Percentiles rank a stretch among this genome's conserved stretches.
Conservation (phyloP, 2,113 vertebrate species). For the Myrmecophaga tridactyla region DNA sequence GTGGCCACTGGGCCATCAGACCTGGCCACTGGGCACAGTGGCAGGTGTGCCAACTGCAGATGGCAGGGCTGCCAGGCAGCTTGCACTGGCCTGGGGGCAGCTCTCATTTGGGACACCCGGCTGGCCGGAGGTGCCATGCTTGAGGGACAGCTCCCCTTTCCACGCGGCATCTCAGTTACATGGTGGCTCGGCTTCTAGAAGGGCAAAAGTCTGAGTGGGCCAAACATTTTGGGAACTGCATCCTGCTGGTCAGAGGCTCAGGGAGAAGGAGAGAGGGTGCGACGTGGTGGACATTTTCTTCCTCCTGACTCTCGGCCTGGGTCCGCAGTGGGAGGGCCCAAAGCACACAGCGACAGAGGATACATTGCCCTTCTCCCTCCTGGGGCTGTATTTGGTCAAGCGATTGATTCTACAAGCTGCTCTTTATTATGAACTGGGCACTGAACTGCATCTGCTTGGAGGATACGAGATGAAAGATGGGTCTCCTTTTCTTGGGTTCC, state of each 20-base stretch:
- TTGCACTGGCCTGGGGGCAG: constrained; percentile 67
- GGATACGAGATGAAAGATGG: background rate
- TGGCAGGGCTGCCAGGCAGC: constrained; percentile 75
- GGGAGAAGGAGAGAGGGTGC: background rate
- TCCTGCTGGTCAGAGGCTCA: background rate
- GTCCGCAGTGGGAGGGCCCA: background rate
- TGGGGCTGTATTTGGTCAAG: background rate
- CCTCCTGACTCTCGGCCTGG: background rate
- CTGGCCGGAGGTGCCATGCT: background rate
- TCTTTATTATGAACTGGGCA: background rate
- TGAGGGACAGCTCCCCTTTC: background rate
- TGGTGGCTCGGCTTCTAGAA: background rate
- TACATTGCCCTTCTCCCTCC: background rate
- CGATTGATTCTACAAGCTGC: background rate
- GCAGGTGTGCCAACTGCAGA: constrained; percentile 54
- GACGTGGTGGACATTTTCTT: background rate
- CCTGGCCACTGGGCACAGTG: constrained; percentile 83
- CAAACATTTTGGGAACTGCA: background rate
- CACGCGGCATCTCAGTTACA: too few relatives aligned
- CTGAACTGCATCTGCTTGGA: background rate
- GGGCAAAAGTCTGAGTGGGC: background rate
- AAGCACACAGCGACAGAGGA: background rate
- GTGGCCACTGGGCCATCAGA: constrained; percentile 88
- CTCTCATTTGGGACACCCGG: constrained; percentile 75
- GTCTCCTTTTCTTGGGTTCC: background rate